Evolutionary conservation across 1,140 invertebrate species (phyloP).

Genomic region (Drosophila nikananu): DNA sequence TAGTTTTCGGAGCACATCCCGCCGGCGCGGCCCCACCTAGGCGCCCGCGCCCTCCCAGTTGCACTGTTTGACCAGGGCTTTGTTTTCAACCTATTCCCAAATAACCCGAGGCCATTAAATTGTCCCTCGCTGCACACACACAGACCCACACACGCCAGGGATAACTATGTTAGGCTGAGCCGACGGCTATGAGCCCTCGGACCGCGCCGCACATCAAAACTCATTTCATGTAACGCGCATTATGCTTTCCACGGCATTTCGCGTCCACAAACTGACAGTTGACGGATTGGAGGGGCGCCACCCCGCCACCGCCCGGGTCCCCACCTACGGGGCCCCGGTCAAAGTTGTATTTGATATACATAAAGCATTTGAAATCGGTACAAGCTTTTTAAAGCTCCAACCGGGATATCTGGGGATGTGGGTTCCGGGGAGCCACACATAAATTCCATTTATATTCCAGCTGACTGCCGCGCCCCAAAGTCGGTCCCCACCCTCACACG

Average conservation of each 20-base stretch:
- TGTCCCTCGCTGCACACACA: constrained; percentile 44
- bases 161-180: constrained; percentile 50
- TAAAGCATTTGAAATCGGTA: constrained; percentile 37
- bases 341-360: constrained; percentile 62
- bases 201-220: constrained; percentile 69
- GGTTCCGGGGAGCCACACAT: constrained; percentile 48
- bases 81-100: constrained; percentile 61
- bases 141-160: constrained; percentile 21
- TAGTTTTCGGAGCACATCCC: constrained; percentile 23
- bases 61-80: constrained; percentile 53
- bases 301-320: background rate
- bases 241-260: constrained; percentile 78
- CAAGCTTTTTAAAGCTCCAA: constrained; percentile 53
- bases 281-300: constrained; percentile 48
- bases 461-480: constrained; percentile 53
- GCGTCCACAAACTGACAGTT: constrained; percentile 74
- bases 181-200: constrained; percentile 48
- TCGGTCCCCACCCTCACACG: constrained; percentile 53
- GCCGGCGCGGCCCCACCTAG: background rate
- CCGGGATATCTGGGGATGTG: constrained; percentile 6
- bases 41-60: constrained; percentile 9
- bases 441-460: constrained; percentile 81
- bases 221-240: constrained; percentile 80
- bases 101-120: constrained; percentile 62
- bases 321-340: constrained; percentile 32